Conservation (phyloP, 2,113 vertebrate species). For the Rhinichthys klamathensis region DNA sequence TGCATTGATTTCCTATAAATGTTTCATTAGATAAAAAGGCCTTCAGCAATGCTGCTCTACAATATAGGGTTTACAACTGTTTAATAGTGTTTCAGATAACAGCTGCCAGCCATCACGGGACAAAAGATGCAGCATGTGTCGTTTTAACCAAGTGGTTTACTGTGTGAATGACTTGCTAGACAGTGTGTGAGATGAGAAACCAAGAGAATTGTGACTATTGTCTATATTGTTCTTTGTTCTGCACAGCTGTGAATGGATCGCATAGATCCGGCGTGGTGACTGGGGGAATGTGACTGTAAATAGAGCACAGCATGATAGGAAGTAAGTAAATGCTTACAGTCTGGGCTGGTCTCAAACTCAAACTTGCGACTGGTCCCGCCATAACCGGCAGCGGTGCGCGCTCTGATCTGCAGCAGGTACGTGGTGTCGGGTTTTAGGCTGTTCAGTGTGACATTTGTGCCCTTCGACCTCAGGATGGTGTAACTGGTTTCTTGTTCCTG, state of each 20-base stretch:
- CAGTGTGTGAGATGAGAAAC: not conserved
- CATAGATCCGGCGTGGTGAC: not conserved
- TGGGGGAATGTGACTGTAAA: constrained; percentile 8
- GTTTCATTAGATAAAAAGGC: constrained; percentile 47
- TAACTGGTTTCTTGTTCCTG: constrained; percentile 99
- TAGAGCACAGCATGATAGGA: constrained; percentile 6
- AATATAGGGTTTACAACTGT: constrained; percentile 34
- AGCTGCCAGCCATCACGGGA: not conserved
- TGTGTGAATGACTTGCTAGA: not conserved
- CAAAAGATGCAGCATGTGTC: not conserved
- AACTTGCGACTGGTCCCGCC: constrained; percentile 94
- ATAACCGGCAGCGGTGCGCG: constrained; percentile 94
- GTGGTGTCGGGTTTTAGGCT: constrained; percentile 94
- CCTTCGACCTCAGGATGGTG: constrained; percentile 92
- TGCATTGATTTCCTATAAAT: constrained; percentile 60
- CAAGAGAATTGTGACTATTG: not conserved
- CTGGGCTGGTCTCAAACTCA: constrained; percentile 96
- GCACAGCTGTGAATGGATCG: not conserved
- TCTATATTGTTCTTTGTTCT: constrained; percentile 1
- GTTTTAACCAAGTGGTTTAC: not conserved
- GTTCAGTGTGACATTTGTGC: constrained; percentile 92
- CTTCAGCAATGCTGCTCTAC: constrained; percentile 33
- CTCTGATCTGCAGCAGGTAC: constrained; percentile 95
- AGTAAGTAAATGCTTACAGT: constrained; percentile 83
- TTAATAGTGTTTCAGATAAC: constrained; percentile 16